These are phyloP conservation scores for Petrolisthes manimaculis DNA, from an alignment of 2,888 invertebrate genomes.

Conservation along the genomic window DNA sequence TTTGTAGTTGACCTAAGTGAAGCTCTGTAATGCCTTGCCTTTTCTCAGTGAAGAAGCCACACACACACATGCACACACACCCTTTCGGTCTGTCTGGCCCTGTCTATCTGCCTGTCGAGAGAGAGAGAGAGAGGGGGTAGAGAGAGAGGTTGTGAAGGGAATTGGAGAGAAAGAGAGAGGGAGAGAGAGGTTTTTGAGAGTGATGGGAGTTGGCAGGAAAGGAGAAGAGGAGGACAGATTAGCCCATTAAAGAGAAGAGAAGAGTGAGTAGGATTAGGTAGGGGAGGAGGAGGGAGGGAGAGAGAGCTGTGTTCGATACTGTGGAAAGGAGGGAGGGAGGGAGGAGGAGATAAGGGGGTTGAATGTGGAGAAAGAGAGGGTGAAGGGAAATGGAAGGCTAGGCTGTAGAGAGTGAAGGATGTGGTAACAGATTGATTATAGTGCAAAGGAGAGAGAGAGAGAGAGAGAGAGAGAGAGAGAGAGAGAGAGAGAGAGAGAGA, in stretches of 20 bases:
- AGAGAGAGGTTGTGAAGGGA: neutral
- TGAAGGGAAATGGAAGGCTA: neutral
- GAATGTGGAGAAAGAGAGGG: neutral
- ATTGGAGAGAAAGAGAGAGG: slow-evolving; percentile 1
- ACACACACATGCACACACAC: too few relatives aligned
- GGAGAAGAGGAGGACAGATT: neutral
- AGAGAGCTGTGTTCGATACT: neutral
- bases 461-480: slow-evolving; percentile 2
- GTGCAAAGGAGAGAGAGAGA: neutral
- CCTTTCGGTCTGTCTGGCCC: too few relatives aligned
- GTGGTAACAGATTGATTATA: neutral
- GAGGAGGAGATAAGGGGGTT: neutral
- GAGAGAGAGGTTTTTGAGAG: neutral
- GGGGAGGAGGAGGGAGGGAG: neutral
- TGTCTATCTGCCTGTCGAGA: too few relatives aligned
- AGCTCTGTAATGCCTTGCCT: too few relatives aligned
- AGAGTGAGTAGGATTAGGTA: neutral
- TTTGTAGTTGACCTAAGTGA: too few relatives aligned
- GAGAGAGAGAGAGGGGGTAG: slow-evolving; percentile 11
- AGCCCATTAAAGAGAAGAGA: neutral
- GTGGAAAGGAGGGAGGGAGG: neutral
- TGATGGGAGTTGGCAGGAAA: neutral
- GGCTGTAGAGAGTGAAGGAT: neutral
- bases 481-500: neutral
- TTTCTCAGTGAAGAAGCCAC: too few relatives aligned